Conservation (phyloP, 2,888 invertebrate species). For the Xylocampa areola region DNA sequence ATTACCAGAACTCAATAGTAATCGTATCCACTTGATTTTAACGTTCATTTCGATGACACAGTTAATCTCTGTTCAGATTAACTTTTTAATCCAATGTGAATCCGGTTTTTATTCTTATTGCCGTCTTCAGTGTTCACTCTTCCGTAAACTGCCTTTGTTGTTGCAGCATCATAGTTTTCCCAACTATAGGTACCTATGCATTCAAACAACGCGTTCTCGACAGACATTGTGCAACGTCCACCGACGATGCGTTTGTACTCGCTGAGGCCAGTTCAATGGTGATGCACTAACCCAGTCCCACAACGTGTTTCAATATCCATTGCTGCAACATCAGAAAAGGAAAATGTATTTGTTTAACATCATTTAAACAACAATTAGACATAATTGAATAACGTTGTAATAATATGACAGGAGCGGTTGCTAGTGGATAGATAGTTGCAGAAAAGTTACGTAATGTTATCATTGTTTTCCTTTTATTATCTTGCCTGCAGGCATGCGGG, state of each 20-base stretch:
- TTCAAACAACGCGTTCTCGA: constrained; percentile 59
- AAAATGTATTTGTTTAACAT: constrained; percentile 36
- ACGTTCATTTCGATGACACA: constrained; percentile 43
- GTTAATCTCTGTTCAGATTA: constrained; percentile 38
- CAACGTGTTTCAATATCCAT: constrained; percentile 22
- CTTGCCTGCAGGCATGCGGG: constrained; percentile 46
- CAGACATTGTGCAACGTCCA: constrained; percentile 65
- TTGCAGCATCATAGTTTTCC: constrained; percentile 70
- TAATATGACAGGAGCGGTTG: constrained; percentile 25
- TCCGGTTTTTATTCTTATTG: constrained; percentile 59
- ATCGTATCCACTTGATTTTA: constrained; percentile 48
- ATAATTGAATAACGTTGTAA: constrained; percentile 18
- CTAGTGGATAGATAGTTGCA: constrained; percentile 38
- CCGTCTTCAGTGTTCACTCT: constrained; percentile 66
- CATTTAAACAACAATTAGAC: constrained; percentile 27
- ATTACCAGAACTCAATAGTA: constrained; percentile 60
- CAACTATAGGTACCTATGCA: constrained; percentile 61
- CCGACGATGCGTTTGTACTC: constrained; percentile 65
- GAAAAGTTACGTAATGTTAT: constrained; percentile 57
- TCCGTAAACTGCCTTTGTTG: constrained; percentile 71
- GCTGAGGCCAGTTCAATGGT: constrained; percentile 53
- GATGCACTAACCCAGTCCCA: constrained; percentile 42
- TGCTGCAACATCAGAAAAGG: constrained; percentile 25
- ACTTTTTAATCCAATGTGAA: constrained; percentile 53
- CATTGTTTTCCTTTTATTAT: constrained; percentile 58